Conservation (phyloP, 2,113 vertebrate species). For the Phaetusa simplex region DNA sequence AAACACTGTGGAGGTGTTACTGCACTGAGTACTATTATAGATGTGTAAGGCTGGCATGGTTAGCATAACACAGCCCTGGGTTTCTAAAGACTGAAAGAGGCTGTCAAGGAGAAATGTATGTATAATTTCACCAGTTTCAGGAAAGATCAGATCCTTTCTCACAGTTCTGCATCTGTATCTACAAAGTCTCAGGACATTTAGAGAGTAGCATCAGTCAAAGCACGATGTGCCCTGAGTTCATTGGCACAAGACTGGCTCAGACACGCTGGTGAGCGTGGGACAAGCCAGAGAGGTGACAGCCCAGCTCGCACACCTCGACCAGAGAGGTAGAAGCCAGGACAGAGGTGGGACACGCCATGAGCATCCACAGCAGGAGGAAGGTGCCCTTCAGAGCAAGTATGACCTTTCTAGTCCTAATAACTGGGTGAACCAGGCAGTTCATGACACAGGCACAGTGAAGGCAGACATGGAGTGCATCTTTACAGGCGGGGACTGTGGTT, state of each 20-base stretch:
- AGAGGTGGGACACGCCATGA: background rate
- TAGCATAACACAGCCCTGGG: background rate
- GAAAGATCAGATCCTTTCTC: background rate
- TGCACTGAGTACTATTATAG: background rate
- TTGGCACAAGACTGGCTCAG: background rate
- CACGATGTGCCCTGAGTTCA: background rate
- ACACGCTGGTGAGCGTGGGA: background rate
- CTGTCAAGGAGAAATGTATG: background rate
- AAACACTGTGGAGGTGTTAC: background rate
- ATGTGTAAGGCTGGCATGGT: background rate
- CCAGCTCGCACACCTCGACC: accelerated
- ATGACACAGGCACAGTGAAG: accelerated
- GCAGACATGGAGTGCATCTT: background rate
- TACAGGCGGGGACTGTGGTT: background rate
- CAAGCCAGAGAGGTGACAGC: background rate
- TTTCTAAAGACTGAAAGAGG: background rate
- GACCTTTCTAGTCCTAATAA: background rate
- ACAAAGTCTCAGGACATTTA: background rate
- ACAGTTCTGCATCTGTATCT: background rate
- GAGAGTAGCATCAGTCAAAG: background rate
- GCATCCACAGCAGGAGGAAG: background rate
- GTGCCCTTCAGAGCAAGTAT: background rate
- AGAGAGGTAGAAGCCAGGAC: background rate
- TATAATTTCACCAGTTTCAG: background rate
- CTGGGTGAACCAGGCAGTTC: background rate